Evolutionary conservation across 2,888 invertebrate species (phyloP), one percentile per base, ranked within the genome.

Genomic region (Stenoptilia bipunctidactyla): DNA sequence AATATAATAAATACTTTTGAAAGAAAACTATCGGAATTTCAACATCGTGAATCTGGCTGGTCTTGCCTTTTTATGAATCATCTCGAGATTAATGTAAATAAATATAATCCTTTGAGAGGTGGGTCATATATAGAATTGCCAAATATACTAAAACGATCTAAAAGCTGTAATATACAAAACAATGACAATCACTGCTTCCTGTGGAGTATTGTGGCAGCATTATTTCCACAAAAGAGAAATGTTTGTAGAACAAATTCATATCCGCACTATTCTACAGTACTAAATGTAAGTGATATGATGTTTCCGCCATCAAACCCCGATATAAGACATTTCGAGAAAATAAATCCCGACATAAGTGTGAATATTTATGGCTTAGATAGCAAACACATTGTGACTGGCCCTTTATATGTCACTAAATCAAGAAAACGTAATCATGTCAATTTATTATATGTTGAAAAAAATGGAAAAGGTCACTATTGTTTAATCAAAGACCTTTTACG

Each of bases 401-500:
- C 50, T n/a, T 20, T 50, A 20, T 50, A 46, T 40, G 4, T 42
- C 6, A 42, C 40, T 1, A 41, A 33, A 13, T 15, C 1, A 1
- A 44, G 38, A 37, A 47, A 44, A 42, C 2, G 13, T 6, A 46
- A 43, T 14, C 48, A 48, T 30, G 10, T 49, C 1, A 47, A 51
- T 40, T 45, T 51, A 27, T 40, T 49, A 25, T 49, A 44, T 34
- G 15, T 47, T 25, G 45, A 49, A 34, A 15, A 38, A 15, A 13
- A 41, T n/a, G 33, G 15, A 27, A 46, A 30, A 13, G 42, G 38
- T 12, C 48, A 50, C 37, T 50, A 48, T 35, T 50, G 50, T 38
- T 40, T 45, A 25, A 47, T 49, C 13, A 49, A 49, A 45, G 40
- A 49, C 30, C 40, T 51, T 1, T 4, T 39, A 20, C 40, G 44